A percentile compares a stretch with the other conserved stretches of the same genome.
phyloP scores from a whole-genome alignment of 2,797 vertebrate genomes.

The Naso thynnoides region DNA sequence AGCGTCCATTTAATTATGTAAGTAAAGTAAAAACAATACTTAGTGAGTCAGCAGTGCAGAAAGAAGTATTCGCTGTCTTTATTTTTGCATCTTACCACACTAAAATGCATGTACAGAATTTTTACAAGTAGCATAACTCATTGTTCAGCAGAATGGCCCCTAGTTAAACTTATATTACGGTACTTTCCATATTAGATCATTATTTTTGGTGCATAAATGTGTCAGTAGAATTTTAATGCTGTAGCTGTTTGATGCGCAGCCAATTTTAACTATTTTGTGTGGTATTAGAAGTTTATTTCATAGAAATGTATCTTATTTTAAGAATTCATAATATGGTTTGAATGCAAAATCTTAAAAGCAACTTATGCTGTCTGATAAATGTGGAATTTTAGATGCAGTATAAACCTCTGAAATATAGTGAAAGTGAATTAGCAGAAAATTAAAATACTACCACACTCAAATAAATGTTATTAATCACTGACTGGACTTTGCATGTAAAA shows the following conservation, averaged over 20 bases:
- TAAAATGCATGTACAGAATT: not conserved
- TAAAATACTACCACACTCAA: not conserved
- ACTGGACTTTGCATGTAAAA: not conserved
- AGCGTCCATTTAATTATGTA: too few relatives aligned
- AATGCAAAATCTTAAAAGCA: constrained; percentile 3
- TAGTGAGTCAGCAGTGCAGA: not conserved
- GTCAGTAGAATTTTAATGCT: not conserved
- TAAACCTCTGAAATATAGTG: not conserved
- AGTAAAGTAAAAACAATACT: not conserved
- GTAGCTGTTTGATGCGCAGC: too few relatives aligned
- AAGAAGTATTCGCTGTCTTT: not conserved
- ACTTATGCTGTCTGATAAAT: not conserved
- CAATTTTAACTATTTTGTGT: too few relatives aligned
- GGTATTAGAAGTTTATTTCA: too few relatives aligned
- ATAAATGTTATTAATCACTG: not conserved
- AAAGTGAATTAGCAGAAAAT: not conserved
- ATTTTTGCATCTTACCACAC: not conserved
- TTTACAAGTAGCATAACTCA: not conserved
- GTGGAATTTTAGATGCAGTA: not conserved
- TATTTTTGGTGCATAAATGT: not conserved
- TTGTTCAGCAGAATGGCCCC: not conserved
- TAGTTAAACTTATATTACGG: not conserved
- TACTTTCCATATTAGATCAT: not conserved
- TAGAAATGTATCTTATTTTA: not conserved
- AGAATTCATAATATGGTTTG: not conserved